Conservation (phyloP, 2,888 invertebrate genomes). For the Phengaris alcon region DNA sequence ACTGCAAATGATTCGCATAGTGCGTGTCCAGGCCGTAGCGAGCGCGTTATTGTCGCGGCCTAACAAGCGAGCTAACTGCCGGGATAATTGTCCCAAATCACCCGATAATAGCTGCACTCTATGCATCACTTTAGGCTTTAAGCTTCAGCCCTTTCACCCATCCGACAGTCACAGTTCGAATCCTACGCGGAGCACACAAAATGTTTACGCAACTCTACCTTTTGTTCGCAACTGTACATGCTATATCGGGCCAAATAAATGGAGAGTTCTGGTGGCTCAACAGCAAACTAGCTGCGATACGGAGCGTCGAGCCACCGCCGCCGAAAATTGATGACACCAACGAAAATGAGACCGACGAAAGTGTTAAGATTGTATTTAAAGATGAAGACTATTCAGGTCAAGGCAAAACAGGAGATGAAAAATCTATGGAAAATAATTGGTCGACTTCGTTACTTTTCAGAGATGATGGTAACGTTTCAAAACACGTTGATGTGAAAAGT, state of each 20-base stretch:
- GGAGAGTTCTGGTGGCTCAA: constrained; percentile 72
- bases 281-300: constrained; percentile 51
- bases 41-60: constrained; percentile 52
- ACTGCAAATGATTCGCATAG: constrained; percentile 48
- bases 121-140: constrained; percentile 63
- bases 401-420: background rate
- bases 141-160: constrained; percentile 43
- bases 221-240: constrained; percentile 45
- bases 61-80: constrained; percentile 50
- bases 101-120: constrained; percentile 53
- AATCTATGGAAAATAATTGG: background rate
- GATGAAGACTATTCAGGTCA: constrained; percentile 39
- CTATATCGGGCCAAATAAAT: constrained; percentile 53
- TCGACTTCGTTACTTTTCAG: constrained; percentile 27
- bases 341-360: constrained; percentile 63
- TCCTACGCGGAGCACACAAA: constrained; percentile 39
- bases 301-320: constrained; percentile 46
- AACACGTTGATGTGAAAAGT: constrained; percentile 26
- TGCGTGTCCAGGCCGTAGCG: constrained; percentile 45
- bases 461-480: constrained; percentile 34
- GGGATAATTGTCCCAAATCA: constrained; percentile 53
- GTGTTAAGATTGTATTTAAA: constrained; percentile 57
- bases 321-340: constrained; percentile 57
- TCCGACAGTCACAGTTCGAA: constrained; percentile 43
- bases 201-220: constrained; percentile 50